Evolutionary conservation across 2,888 invertebrate species (phyloP).

Genomic region (Drosophila antonietae): DNA sequence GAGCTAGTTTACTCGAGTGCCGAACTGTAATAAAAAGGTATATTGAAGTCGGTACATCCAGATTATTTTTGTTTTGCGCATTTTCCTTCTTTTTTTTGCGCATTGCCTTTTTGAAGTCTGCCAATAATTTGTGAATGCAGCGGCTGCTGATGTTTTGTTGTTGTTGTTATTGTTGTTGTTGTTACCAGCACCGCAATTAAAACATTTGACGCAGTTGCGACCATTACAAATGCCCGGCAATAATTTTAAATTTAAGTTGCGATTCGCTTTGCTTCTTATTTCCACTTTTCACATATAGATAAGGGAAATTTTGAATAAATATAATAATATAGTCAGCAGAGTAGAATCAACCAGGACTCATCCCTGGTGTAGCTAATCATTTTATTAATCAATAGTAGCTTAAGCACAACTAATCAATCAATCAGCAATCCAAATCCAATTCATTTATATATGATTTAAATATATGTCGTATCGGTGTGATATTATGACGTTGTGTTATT

Average conservation of each 20-base stretch:
- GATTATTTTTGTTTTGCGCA: slow-evolving; percentile 23
- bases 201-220: slow-evolving; percentile 67
- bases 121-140: slow-evolving; percentile 70
- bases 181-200: slow-evolving; percentile 65
- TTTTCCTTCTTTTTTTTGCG: slow-evolving; percentile 32
- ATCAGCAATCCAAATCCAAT: too few relatives aligned
- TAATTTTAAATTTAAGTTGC: slow-evolving; percentile 76
- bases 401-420: background rate
- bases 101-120: slow-evolving; percentile 65
- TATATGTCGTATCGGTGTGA: too few relatives aligned
- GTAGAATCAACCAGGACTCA: background rate
- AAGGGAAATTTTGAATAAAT: background rate
- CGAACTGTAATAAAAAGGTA: background rate
- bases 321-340: background rate
- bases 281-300: slow-evolving; percentile 15
- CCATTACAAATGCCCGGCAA: slow-evolving; percentile 77
- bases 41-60: background rate
- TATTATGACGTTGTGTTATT: too few relatives aligned
- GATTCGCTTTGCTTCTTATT: slow-evolving; percentile 12
- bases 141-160: slow-evolving; percentile 52
- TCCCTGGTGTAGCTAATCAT: background rate
- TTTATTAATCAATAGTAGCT: background rate
- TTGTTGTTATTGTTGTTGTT: slow-evolving; percentile 52
- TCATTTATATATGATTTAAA: background rate
- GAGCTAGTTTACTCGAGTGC: too few relatives aligned